Conservation (phyloP, 2,113 vertebrate species). For the Pantherophis guttatus region DNA sequence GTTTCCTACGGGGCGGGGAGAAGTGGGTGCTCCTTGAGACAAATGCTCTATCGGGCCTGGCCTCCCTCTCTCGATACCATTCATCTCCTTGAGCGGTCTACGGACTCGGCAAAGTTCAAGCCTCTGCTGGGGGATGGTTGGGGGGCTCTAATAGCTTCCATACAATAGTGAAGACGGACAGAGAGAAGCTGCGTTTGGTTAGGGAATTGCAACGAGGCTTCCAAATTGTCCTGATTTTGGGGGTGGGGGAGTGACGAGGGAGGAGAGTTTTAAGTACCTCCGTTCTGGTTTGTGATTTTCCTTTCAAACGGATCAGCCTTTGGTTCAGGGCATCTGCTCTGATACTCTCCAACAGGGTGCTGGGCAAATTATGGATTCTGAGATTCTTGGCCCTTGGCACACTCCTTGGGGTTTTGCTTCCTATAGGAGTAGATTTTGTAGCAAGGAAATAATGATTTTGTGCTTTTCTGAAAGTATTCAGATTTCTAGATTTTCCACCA, state of each 20-base stretch:
- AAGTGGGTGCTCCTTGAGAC: not conserved
- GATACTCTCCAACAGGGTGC: too few species aligned
- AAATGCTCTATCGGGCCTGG: not conserved
- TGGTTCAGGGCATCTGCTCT: too few species aligned
- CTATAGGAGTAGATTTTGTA: not conserved
- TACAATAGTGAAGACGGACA: not conserved
- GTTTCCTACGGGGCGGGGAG: not conserved
- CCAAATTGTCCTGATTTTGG: not conserved
- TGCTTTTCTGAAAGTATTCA: not conserved
- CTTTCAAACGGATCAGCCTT: not conserved
- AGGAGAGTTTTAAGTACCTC: not conserved
- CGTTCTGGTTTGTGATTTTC: not conserved
- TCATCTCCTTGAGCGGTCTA: not conserved
- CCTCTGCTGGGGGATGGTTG: not conserved
- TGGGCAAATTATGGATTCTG: not conserved
- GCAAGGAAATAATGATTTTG: not conserved
- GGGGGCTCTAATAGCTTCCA: not conserved
- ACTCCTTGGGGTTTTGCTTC: not conserved
- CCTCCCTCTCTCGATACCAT: not conserved
- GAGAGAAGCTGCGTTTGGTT: not conserved
- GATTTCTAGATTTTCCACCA: not conserved
- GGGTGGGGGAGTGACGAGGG: too few species aligned
- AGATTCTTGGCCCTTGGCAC: too few species aligned
- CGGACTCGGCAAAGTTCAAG: not conserved
- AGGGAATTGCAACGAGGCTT: not conserved